Conservation (phyloP, 2,888 invertebrate genomes). For the Timema podura region DNA sequence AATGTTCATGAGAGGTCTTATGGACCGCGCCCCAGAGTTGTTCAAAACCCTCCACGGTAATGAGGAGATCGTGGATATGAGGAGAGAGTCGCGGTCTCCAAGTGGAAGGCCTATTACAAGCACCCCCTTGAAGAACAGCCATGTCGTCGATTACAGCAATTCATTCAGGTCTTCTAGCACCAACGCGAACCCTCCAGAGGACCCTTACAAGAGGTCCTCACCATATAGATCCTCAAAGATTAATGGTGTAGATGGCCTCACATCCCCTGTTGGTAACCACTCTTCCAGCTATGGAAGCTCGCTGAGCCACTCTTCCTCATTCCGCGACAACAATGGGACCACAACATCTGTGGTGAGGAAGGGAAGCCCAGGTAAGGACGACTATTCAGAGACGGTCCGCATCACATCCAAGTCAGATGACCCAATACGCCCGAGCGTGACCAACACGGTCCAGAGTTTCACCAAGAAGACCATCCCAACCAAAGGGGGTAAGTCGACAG, state of each 20-base stretch:
- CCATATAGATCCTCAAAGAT: slow-evolving; percentile 23
- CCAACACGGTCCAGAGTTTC: slow-evolving; percentile 66
- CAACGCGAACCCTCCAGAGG: slow-evolving; percentile 23
- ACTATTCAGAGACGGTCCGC: slow-evolving; percentile 63
- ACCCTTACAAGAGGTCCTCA: slow-evolving; percentile 22
- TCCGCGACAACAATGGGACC: slow-evolving; percentile 12
- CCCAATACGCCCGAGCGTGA: slow-evolving; percentile 62
- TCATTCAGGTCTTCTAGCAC: slow-evolving; percentile 35
- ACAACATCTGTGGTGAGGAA: slow-evolving; percentile 24
- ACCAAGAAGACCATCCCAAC: slow-evolving; percentile 65
- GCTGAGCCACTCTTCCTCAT: slow-evolving; percentile 19
- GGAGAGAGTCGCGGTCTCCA: slow-evolving; percentile 16
- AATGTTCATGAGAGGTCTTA: slow-evolving; percentile 63
- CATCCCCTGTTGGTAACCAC: slow-evolving; percentile 21
- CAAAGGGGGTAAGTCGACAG: slow-evolving; percentile 56
- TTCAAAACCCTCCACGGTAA: slow-evolving; percentile 64
- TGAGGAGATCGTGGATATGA: slow-evolving; percentile 46
- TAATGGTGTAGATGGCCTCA: slow-evolving; percentile 22
- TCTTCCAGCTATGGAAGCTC: slow-evolving; percentile 13
- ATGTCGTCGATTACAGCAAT: slow-evolving; percentile 34
- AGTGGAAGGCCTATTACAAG: slow-evolving; percentile 25
- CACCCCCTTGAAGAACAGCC: slow-evolving; percentile 39
- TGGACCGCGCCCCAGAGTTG: slow-evolving; percentile 66
- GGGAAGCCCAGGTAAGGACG: slow-evolving; percentile 60
- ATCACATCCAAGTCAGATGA: slow-evolving; percentile 64